phyloP scores from a whole-genome alignment of 2,888 invertebrate genomes.

The Pegoplata infirma region DNA sequence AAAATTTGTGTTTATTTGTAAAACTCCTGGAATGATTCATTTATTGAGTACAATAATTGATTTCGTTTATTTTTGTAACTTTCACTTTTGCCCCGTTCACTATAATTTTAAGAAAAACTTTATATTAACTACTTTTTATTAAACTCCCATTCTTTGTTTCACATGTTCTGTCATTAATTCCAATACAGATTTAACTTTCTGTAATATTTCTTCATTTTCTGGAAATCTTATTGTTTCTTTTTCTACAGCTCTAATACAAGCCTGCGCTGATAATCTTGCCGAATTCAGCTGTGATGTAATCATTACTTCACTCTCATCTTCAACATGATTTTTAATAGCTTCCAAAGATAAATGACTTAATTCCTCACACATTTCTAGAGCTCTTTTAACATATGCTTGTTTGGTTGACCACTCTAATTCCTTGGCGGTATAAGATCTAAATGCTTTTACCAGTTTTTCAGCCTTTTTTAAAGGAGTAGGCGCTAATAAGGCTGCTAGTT shows the following conservation, averaged over 20 bases:
- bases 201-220: conserved; percentile 75
- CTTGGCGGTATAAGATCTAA: conserved; percentile 85
- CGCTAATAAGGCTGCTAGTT: conserved; percentile 87
- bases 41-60: conserved; percentile 22
- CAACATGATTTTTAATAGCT: conserved; percentile 78
- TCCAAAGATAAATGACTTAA: conserved; percentile 81
- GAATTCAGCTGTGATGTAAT: conserved; percentile 81
- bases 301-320: conserved; percentile 79
- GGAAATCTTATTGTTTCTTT: conserved; percentile 79
- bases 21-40: neutral
- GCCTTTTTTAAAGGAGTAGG: conserved; percentile 80
- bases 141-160: conserved; percentile 69
- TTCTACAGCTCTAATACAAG: conserved; percentile 79
- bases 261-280: conserved; percentile 81
- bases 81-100: neutral
- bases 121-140: neutral
- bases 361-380: conserved; percentile 81
- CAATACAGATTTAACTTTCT: conserved; percentile 76
- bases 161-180: conserved; percentile 66
- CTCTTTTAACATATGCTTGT: conserved; percentile 81
- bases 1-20: no score
- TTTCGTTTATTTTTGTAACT: neutral
- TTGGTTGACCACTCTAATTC: conserved; percentile 80
- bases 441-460: conserved; percentile 88
- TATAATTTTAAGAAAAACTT: neutral